Evolutionary conservation across 1,140 invertebrate species (phyloP), one percentile per base, ranked within the genome.

Genomic region (Anagrus nilaparvatae): DNA sequence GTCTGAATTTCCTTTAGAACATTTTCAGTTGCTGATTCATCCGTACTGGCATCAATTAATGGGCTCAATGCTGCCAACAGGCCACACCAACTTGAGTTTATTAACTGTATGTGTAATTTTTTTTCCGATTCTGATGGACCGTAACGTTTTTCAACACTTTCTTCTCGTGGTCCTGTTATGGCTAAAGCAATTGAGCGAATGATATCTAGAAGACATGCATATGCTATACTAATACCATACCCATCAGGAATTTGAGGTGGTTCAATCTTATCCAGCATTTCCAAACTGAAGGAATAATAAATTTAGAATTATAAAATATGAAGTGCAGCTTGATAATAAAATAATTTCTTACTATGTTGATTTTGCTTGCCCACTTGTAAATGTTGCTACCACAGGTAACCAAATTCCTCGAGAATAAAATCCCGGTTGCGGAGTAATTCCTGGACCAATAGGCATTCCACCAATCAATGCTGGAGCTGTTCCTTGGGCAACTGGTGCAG

Each of bases 51-150:
- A 67, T 97, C 95, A 13, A 97, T 79, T 12, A 98, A 63, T 0
- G 93, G 81, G 49, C 87, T 88, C 19, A 97, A 68, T 7, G 93
- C 91, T 51, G 89, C 87, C 12, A 97, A 70, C 20, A 97, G 67
- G 5, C 91, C 92, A 61, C 88, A 91, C 92, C 93, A 97, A 48
- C 91, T 92, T 0, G 92, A 97, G 57, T 88, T 88, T 4, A 97
- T 81, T 16, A 98, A 63, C 63, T 95, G 84, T 30, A 72, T 63
- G 52, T 82, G 76, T 8, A 85, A 56, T 39, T 75, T 72, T 42
- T 67, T 70, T 33, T 73, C 71, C 7, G 68, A 67, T 49, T 76
- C 69, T 8, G 55, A 60, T 10, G 70, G 65, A 20, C 71, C 56
- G 32, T 75, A 72, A 21, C 59, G 60, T 43, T 61, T 70, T 48